Percentiles rank a stretch among this genome's conserved stretches.
Conservation (phyloP, 2,113 vertebrate species). For the Puma concolor region DNA sequence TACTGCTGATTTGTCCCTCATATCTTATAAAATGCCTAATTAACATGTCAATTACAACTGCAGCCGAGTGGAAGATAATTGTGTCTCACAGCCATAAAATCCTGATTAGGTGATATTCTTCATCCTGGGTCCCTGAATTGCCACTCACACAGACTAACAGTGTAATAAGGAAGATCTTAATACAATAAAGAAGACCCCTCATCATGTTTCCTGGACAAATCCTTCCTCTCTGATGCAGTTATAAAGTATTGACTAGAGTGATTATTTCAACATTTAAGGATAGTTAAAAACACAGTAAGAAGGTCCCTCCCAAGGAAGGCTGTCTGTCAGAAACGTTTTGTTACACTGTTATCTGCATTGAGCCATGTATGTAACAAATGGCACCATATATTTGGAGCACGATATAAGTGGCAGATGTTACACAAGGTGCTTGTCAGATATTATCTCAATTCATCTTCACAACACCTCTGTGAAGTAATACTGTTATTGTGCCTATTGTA, state of each 20-base stretch:
- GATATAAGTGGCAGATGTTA: background rate
- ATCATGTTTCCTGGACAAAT: background rate
- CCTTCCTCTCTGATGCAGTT: background rate
- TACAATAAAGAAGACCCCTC: background rate
- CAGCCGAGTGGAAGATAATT: background rate
- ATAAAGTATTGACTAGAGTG: background rate
- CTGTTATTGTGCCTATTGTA: background rate
- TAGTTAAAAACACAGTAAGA: constrained; percentile 1
- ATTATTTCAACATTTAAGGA: background rate
- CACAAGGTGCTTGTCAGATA: background rate
- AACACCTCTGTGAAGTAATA: background rate
- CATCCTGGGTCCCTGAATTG: background rate
- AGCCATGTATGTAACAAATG: background rate
- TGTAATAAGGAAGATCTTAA: background rate
- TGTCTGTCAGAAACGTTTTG: background rate
- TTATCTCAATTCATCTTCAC: constrained; percentile 3
- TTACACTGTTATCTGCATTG: background rate
- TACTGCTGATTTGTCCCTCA: background rate
- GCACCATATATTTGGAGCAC: background rate
- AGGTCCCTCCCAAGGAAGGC: background rate
- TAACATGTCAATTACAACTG: background rate
- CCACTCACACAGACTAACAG: background rate
- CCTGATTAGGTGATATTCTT: background rate
- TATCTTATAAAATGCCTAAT: background rate
- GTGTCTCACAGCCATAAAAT: background rate